Evolutionary conservation across 2,888 invertebrate species (phyloP).

Genomic region (Aspidiotus rigidus): DNA sequence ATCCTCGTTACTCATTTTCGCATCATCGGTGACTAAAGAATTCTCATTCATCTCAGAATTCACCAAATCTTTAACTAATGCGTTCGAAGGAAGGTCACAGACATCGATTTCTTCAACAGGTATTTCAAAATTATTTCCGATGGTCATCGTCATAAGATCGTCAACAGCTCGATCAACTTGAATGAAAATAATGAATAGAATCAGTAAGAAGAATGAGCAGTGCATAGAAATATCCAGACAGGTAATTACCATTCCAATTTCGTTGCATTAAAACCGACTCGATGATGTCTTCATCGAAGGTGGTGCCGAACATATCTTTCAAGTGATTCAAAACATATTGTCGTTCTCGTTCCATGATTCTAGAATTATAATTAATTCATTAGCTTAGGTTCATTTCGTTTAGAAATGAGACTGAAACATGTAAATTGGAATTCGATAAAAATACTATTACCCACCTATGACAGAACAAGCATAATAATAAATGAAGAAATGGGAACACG

Average conservation of each 20-base stretch:
- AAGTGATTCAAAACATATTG: slow-evolving; percentile 35
- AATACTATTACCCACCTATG: too few relatives aligned
- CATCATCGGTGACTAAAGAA: not conserved
- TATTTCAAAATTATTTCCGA: slow-evolving; percentile 14
- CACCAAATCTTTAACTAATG: not conserved
- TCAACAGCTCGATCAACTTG: slow-evolving; percentile 23
- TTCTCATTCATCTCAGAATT: not conserved
- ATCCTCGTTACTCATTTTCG: slow-evolving; percentile 6
- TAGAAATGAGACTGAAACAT: too few relatives aligned
- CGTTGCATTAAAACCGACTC: slow-evolving; percentile 40
- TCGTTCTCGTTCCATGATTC: slow-evolving; percentile 14
- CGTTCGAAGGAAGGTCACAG: not conserved
- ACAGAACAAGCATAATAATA: too few relatives aligned
- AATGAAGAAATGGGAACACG: too few relatives aligned
- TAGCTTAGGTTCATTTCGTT: too few relatives aligned
- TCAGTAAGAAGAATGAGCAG: not conserved
- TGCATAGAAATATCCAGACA: not conserved
- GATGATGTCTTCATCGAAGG: slow-evolving; percentile 41
- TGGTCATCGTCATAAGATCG: slow-evolving; percentile 21
- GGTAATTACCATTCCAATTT: slow-evolving; percentile 41
- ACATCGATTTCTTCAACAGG: slow-evolving; percentile 13
- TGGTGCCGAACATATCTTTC: slow-evolving; percentile 41
- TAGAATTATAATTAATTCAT: too few relatives aligned
- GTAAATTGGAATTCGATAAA: too few relatives aligned
- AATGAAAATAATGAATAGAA: not conserved